Base-by-base conservation (phyloP, 1,140 invertebrate genomes). In the Anadara kagoshimensis region DNA sequence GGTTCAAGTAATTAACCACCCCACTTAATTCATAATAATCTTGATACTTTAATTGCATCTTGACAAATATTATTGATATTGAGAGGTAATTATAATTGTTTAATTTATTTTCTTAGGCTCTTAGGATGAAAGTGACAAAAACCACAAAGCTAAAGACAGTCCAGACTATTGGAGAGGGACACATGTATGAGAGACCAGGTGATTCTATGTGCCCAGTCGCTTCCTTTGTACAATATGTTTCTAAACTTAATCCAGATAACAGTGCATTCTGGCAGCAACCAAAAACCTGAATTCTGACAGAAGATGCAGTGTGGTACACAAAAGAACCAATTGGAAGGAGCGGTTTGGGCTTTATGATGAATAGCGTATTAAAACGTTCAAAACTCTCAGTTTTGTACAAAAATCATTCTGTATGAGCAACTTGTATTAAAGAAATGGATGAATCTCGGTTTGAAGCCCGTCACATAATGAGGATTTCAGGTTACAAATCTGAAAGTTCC, bases 181-280 rank as follows among this genome's bases (percentile, higher is more conserved):
- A 36, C 4, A 59, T 59, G 57, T 59, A 59, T 16, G 36, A 59
- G 18, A 36, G 36, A 43, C 10, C 43, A 41, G 36, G 36, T 14
- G 36, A 59, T 43, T 36, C 57, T 41, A 59, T 59, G 29, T 77
- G 75, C 44, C 75, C 75, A 11, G 69, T 77, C 0, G 8, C 22
- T 7, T 65, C 75, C 16, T 77, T 43, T 49, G 36, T 64, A 18
- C 16, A 53, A 20, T 69, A 74, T 57, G 36, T 69, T 26, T 69
- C 71, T 10, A 73, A 74, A 20, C 44, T 78, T 3, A 49, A 78
- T 66, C 65, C 64, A 45, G 61, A 69, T 16, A 59, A 57, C 5
- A 29, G 41, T 56, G 62, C 41, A 16, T 45, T 69, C 2, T 78
- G 65, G 54, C 71, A 78, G 45, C 47, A 56, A 61, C 70, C 71